These are phyloP conservation scores for Galleria mellonella DNA, from an alignment of 1,140 invertebrate species.

Conservation along the genomic window DNA sequence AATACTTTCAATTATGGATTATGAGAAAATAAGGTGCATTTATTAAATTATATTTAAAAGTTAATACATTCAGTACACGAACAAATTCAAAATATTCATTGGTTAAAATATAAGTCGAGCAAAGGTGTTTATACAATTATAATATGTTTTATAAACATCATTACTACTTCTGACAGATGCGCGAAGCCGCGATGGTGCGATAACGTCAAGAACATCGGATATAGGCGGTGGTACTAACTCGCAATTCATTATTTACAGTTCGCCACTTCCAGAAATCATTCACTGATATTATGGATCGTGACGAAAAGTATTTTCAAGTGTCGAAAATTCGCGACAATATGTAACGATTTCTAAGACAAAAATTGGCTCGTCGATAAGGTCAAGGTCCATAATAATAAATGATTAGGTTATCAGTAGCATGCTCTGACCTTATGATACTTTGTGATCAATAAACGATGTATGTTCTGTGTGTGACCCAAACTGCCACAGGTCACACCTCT, in stretches of 20 bases:
- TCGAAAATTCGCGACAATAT: slow-evolving; percentile 13
- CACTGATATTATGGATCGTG: background rate
- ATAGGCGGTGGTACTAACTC: slow-evolving; percentile 18
- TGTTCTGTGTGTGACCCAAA: slow-evolving; percentile 55
- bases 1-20: slow-evolving; percentile 29
- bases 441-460: slow-evolving; percentile 51
- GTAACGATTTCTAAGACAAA: slow-evolving; percentile 20
- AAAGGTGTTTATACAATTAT: slow-evolving; percentile 27
- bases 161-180: slow-evolving; percentile 29
- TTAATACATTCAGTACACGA: no score
- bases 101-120: slow-evolving; percentile 1
- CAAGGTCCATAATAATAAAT: slow-evolving; percentile 33
- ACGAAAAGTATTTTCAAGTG: background rate
- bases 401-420: slow-evolving; percentile 54
- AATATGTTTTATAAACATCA: slow-evolving; percentile 52
- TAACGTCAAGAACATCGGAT: slow-evolving; percentile 43
- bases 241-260: slow-evolving; percentile 22
- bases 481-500: slow-evolving; percentile 43
- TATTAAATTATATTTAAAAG: no score
- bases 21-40: slow-evolving; percentile 16
- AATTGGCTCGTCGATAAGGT: slow-evolving; percentile 28
- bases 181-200: slow-evolving; percentile 21
- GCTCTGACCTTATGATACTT: slow-evolving; percentile 45
- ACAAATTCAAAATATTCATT: no score
- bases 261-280: slow-evolving; percentile 3